These are phyloP conservation scores for Scaptomyza hsui DNA, from an alignment of 1,140 invertebrate species.

Conservation along the genomic window DNA sequence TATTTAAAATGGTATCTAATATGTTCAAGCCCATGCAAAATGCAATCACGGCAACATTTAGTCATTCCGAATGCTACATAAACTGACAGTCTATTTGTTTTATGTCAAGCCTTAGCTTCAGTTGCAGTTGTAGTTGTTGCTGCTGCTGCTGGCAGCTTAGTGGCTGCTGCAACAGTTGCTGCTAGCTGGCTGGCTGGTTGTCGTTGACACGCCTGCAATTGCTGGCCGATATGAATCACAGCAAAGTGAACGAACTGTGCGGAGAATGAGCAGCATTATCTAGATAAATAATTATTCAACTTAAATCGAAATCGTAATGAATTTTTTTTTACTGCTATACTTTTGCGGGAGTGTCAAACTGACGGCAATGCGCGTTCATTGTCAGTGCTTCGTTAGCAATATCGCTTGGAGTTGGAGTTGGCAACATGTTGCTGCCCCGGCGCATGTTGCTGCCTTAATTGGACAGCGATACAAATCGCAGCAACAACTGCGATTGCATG, in stretches of 20 bases:
- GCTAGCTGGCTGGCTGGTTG: constrained; percentile 13
- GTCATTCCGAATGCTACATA: constrained; percentile 78
- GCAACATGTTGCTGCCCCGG: constrained; percentile 67
- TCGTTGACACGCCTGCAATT: constrained; percentile 76
- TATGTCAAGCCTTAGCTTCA: constrained; percentile 63
- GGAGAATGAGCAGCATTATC: constrained; percentile 67
- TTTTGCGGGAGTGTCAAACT: constrained; percentile 77
- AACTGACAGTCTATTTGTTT: constrained; percentile 82
- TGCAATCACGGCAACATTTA: constrained; percentile 71
- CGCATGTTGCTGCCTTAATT: constrained; percentile 76
- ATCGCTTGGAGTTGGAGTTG: constrained; percentile 42
- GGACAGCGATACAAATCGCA: constrained; percentile 78
- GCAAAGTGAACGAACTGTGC: constrained; percentile 25
- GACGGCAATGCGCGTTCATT: constrained; percentile 70
- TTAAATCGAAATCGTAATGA: constrained; percentile 83
- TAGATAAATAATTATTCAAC: constrained; percentile 83
- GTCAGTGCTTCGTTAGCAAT: constrained; percentile 81
- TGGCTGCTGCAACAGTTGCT: constrained; percentile 1
- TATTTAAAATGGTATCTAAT: constrained; percentile 36
- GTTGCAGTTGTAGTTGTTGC: constrained; percentile 2
- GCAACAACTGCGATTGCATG: constrained; percentile 10
- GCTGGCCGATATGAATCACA: constrained; percentile 73
- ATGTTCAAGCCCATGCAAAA: constrained; percentile 46
- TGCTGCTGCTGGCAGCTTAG: background rate
- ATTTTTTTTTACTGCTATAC: constrained; percentile 57